These are phyloP conservation scores for Probosciger aterrimus DNA, from an alignment of 2,113 vertebrate species.

Conservation along the genomic window DNA sequence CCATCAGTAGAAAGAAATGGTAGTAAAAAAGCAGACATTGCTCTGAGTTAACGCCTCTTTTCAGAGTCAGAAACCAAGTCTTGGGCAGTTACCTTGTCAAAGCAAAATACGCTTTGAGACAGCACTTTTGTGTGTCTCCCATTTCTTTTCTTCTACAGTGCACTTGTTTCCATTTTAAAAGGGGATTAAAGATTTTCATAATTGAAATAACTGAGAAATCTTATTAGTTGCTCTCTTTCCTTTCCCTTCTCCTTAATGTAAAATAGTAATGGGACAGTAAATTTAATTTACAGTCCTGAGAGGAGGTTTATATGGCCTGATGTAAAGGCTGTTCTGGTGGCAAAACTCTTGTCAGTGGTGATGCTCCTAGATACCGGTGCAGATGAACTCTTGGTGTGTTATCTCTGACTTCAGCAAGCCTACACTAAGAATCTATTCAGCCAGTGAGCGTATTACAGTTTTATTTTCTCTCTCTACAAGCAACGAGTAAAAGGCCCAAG, in stretches of 20 bases:
- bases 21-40: not conserved
- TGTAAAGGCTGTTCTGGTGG: not conserved
- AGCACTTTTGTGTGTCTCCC: not conserved
- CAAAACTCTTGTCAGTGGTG: not conserved
- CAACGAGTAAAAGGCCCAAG: not conserved
- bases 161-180: conserved; percentile 1
- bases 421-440: not conserved
- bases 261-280: not conserved
- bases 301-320: not conserved
- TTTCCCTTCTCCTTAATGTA: not conserved
- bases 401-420: not conserved
- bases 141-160: not conserved
- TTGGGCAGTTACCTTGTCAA: not conserved
- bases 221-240: not conserved
- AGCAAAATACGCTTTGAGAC: not conserved
- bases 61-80: not conserved
- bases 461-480: not conserved
- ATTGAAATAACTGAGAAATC: not conserved
- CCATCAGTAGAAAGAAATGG: not conserved
- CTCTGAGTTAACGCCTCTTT: not conserved
- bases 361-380: not conserved
- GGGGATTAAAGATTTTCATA: not conserved
- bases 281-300: not conserved
- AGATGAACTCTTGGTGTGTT: not conserved
- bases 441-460: not conserved